Percentiles rank a stretch among this genome's conserved stretches.
phyloP scores from a whole-genome alignment of 2,113 vertebrate species.

The Acanthisitta chloris region DNA sequence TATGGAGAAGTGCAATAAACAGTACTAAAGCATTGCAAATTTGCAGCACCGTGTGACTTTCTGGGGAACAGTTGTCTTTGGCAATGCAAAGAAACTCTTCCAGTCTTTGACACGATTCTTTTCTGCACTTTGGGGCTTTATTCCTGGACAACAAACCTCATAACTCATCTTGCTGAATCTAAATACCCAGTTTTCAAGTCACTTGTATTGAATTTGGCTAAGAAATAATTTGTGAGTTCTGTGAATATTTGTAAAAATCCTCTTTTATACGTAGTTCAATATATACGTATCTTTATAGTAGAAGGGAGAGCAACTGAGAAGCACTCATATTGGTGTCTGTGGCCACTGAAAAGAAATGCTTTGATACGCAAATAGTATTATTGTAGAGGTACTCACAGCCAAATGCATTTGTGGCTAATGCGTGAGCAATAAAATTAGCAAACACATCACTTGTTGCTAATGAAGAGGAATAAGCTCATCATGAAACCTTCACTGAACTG shows the following conservation, averaged over 20 bases:
- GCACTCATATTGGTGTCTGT: not conserved
- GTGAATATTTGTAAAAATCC: constrained; percentile 1
- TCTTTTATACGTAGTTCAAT: not conserved
- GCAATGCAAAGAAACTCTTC: not conserved
- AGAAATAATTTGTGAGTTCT: not conserved
- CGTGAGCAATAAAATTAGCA: constrained; percentile 30
- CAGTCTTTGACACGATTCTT: not conserved
- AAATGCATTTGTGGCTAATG: not conserved
- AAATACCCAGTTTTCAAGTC: not conserved
- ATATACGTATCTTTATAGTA: not conserved
- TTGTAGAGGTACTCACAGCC: constrained; percentile 1
- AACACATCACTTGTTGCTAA: constrained; percentile 54
- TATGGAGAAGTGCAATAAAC: not conserved
- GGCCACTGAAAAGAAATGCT: not conserved
- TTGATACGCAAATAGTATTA: not conserved
- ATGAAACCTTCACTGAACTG: constrained; percentile 24
- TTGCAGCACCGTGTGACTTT: not conserved
- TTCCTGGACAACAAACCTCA: not conserved
- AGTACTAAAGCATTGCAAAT: not conserved
- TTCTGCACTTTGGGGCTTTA: not conserved
- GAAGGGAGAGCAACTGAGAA: not conserved
- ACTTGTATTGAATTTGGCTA: not conserved
- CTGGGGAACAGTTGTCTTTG: not conserved
- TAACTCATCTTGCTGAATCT: not conserved
- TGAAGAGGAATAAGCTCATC: constrained; percentile 56